Evolutionary conservation across 2,113 vertebrate genomes (phyloP), one percentile per base, ranked within the genome.

Genomic region (Corydoras maculifer): DNA sequence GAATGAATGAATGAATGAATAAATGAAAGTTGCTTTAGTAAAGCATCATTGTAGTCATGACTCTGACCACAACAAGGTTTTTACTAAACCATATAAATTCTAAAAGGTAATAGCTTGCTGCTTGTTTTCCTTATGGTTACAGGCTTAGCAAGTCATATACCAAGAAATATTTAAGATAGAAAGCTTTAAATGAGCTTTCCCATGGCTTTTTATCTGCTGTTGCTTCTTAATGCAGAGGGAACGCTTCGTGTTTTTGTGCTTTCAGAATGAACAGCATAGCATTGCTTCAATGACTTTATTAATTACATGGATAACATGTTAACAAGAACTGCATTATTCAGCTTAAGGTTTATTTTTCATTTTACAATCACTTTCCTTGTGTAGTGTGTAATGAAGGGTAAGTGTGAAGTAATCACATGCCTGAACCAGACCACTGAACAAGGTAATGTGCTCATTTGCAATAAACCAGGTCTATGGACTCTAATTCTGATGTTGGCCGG

Each of bases 401-500:
- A 69, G 80, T 80, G 79, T 79, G 80, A 78, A 75, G 80, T 85
- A 85, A 86, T 88, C 82, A 82, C 80, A 77, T 72, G 77, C 81
- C 81, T 86, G 81, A 77, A 80, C 82, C 79, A 78, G 84, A 84
- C 84, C 87, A 86, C 79, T 88, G 87, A 88, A 86, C 80, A 85
- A 84, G 84, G 83, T 86, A 82, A 89, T 87, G 70, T 78, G 76
- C 82, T 86, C 76, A 86, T 86, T 84, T 88, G 81, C 75, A 80
- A 77, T 49, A 57, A 81, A 75, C 80, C 74, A 51, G 74, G 78
- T 79, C 78, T 80, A 62, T 80, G 84, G 79, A 71, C 81, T 87
- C 84, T 84, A 82, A 83, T 80, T 82, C 79, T 80, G 72, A 77
- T 61, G 76, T 69, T 68, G 69, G 77, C 53, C 62, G 18, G 51